Base-by-base conservation (phyloP, 1,140 invertebrate species). In the Hyposmocoma kahamanoa region DNA sequence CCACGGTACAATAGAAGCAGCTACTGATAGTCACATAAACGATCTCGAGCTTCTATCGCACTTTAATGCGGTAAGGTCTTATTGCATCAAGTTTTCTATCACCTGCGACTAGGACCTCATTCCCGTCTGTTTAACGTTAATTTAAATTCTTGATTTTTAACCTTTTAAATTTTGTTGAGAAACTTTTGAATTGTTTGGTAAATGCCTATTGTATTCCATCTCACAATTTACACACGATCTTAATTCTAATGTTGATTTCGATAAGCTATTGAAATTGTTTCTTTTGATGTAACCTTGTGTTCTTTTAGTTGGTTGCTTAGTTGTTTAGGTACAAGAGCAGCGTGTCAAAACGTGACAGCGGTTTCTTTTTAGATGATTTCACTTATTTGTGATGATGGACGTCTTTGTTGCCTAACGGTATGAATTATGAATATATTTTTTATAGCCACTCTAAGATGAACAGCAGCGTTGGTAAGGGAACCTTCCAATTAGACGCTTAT, bases 21-120 rank as follows among this genome's bases (percentile, higher is more conserved):
- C 56, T 56, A 56, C 62, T 80, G 72, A 84, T 84, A 74, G 76
- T 77, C 72, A 79, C 79, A 81, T 82, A 84, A 84, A 79, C 67
- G 76, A 74, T 84, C 67, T 79, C 63, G 69, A 66, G 67, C 66
- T 66, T 59, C 53, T 69, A 74, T 59, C 63, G 72, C 59, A 72
- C 52, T 67, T 71, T 67, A 72, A 73, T 54, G 46, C 67, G 73
- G 75, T 73, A 82, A 78, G 81, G 81, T 73, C 54, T 34, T 30
- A 26, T 82, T 82, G 61, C 80, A 49, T 68, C 67, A 81, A 54
- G 67, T 77, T 84, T 82, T 84, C 81, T 81, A 81, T 50, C 72
- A 80, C 67, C 65, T 76, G 67, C 64, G 54, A 49, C 59, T 53
- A 54, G 67, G 62, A 70, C 52, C 59, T 50, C 62, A 52, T 58